Conservation (phyloP, 1,140 invertebrate genomes). For the Drosophila nigrodunni region DNA sequence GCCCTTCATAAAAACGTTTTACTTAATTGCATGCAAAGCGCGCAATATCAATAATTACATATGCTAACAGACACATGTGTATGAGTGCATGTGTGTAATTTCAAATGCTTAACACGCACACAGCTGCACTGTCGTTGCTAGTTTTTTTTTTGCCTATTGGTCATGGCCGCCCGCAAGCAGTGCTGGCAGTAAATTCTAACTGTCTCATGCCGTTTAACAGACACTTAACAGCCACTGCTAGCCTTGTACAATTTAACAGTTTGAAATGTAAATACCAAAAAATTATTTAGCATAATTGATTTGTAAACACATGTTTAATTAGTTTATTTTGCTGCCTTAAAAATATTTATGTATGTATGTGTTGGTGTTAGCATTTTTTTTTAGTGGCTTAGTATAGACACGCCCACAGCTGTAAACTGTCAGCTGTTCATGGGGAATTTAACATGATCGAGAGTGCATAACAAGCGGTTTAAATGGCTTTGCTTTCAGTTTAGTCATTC, state of each 20-base stretch:
- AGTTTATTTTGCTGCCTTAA: constrained; percentile 30
- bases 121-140: constrained; percentile 8
- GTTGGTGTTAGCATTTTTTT: constrained; percentile 46
- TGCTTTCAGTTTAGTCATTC: constrained; percentile 29
- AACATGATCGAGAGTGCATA: constrained; percentile 30
- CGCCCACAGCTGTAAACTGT: constrained; percentile 7
- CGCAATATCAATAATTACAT: constrained; percentile 24
- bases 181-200: constrained; percentile 37
- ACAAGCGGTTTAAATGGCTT: constrained; percentile 45
- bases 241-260: constrained; percentile 40
- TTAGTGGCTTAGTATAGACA: constrained; percentile 54
- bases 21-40: constrained; percentile 39
- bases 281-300: constrained; percentile 39
- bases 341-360: constrained; percentile 36
- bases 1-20: constrained; percentile 57
- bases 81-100: constrained; percentile 25
- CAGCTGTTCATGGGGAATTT: constrained; percentile 20
- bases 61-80: neutral
- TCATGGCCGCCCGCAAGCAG: constrained; percentile 21
- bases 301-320: constrained; percentile 24
- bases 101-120: constrained; percentile 41
- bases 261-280: neutral
- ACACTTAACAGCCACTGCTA: constrained; percentile 27
- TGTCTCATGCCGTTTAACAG: constrained; percentile 40
- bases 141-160: constrained; percentile 11